phyloP scores from a whole-genome alignment of 1,140 invertebrate genomes.

The Eriocheir sinensis region DNA sequence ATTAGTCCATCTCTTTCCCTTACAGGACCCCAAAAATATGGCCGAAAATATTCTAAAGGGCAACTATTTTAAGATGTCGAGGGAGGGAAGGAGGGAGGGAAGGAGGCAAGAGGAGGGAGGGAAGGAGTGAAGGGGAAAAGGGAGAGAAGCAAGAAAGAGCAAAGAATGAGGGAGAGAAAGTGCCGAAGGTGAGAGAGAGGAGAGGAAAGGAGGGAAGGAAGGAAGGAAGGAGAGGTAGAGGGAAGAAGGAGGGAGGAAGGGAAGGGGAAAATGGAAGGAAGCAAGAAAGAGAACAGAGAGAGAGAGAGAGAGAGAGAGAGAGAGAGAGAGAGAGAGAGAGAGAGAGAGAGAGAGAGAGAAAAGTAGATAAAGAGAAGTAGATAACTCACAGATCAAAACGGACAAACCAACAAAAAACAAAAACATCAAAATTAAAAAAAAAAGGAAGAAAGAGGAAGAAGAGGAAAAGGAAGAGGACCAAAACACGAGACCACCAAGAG shows the following conservation, averaged over 20 bases:
- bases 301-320: background rate
- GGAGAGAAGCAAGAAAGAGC: background rate
- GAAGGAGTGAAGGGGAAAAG: no score
- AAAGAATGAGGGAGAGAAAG: no score
- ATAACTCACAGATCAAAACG: background rate
- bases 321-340: background rate
- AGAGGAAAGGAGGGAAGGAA: background rate
- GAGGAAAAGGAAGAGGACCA: background rate
- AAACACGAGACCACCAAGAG: constrained; percentile 60
- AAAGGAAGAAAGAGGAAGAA: background rate
- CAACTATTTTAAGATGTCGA: background rate
- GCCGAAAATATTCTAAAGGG: background rate
- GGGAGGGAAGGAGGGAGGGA: background rate
- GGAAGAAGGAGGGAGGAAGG: no score
- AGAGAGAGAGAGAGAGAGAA: background rate
- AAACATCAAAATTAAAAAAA: background rate
- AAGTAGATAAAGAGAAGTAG: background rate
- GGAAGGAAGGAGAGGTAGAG: background rate
- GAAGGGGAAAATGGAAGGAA: background rate
- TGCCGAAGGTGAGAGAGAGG: no score
- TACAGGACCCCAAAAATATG: background rate
- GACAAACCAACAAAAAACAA: background rate
- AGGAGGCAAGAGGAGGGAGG: no score
- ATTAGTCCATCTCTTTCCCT: no score
- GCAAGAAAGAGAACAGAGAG: background rate